Evolutionary conservation across 2,888 invertebrate species (phyloP).

Genomic region (Rhogogaster chlorosoma): DNA sequence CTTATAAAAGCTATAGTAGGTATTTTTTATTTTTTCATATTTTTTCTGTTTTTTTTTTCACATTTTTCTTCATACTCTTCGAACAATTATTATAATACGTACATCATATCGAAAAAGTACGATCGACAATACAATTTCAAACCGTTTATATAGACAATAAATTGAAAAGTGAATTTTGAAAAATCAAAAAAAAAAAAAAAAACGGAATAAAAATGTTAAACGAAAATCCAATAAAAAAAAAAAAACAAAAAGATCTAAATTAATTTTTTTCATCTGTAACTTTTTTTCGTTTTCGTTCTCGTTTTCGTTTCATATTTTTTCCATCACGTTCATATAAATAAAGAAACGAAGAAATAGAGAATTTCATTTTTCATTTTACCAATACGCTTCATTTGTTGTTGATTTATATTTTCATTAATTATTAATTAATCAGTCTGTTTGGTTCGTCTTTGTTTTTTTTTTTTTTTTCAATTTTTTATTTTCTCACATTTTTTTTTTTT

Average conservation of each 20-base stretch:
- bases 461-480: background rate
- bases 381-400: background rate
- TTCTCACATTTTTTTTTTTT: constrained; percentile 35
- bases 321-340: background rate
- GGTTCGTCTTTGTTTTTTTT: background rate
- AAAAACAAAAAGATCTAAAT: background rate
- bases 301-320: background rate
- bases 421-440: background rate
- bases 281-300: background rate
- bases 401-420: background rate
- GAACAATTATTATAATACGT: background rate
- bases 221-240: background rate
- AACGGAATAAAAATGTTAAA: background rate
- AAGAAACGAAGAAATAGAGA: background rate
- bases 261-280: background rate
- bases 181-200: background rate
- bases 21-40: background rate
- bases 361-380: constrained; percentile 21
- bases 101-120: background rate
- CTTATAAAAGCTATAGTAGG: too few relatives aligned
- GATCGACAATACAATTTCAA: background rate
- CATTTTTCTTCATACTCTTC: background rate
- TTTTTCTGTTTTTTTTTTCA: background rate
- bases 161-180: background rate
- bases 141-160: background rate